These are phyloP conservation scores for Phocoena sinus DNA, from an alignment of 2,113 vertebrate species.

Conservation along the genomic window DNA sequence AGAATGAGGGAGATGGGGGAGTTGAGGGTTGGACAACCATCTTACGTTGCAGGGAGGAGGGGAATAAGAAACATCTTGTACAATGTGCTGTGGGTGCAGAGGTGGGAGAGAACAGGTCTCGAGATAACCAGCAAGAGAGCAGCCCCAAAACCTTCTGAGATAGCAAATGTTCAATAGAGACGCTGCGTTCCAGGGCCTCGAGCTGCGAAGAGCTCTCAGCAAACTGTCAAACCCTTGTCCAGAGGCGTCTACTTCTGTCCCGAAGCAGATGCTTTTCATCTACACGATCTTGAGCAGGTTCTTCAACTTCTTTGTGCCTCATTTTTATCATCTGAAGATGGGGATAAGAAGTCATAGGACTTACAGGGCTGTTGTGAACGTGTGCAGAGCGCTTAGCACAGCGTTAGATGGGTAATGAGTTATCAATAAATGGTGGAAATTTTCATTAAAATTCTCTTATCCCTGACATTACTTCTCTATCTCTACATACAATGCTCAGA, in stretches of 20 bases:
- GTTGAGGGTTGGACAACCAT: background rate
- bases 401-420: background rate
- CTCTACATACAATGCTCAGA: background rate
- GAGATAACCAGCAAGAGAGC: background rate
- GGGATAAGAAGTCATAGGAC: background rate
- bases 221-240: background rate
- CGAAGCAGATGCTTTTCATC: background rate
- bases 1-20: background rate
- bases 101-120: background rate
- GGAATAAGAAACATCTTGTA: background rate
- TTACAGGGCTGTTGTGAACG: background rate
- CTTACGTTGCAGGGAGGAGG: background rate
- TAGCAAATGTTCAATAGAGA: accelerated
- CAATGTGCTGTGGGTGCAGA: background rate
- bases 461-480: background rate
- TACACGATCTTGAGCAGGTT: background rate
- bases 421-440: background rate
- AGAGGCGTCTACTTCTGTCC: background rate
- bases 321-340: background rate
- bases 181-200: accelerated
- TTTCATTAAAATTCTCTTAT: background rate
- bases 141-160: background rate
- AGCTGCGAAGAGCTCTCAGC: background rate
- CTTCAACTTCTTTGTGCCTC: background rate
- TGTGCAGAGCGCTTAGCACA: background rate